Percentiles rank a stretch among this genome's conserved stretches.
Evolutionary conservation across 2,888 invertebrate species (phyloP).

Genomic region (Seladonia tumulorum): DNA sequence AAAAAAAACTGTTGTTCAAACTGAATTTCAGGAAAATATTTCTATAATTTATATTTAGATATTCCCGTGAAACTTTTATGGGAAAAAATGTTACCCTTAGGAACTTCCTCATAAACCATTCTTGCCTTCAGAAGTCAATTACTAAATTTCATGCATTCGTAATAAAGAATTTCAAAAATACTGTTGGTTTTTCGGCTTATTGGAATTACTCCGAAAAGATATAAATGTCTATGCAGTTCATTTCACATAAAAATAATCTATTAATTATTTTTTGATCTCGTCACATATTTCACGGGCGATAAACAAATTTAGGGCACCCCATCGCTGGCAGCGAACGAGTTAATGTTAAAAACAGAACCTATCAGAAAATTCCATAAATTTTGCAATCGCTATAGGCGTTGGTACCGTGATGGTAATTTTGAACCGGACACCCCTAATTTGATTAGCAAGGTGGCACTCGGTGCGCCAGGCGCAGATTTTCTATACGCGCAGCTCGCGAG

Average conservation of each 20-base stretch:
- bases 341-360: background rate
- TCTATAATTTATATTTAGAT: background rate
- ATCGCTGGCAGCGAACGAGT: too few relatives aligned
- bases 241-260: background rate
- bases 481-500: background rate
- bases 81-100: too few relatives aligned
- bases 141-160: too few relatives aligned
- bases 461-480: background rate
- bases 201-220: too few relatives aligned
- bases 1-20: background rate
- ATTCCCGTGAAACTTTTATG: too few relatives aligned
- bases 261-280: too few relatives aligned
- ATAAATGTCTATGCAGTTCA: background rate
- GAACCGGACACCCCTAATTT: constrained; percentile 60
- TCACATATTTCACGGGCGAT: background rate
- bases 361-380: background rate
- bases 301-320: too few relatives aligned
- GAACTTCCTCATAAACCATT: too few relatives aligned
- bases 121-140: too few relatives aligned
- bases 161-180: too few relatives aligned
- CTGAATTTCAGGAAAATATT: background rate
- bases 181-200: too few relatives aligned
- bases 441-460: constrained; percentile 36
- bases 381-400: background rate
- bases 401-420: constrained; percentile 26